Evolutionary conservation across 2,797 vertebrate species (phyloP), one percentile per base, ranked within the genome.

Genomic region (Semaprochilodus insignis): DNA sequence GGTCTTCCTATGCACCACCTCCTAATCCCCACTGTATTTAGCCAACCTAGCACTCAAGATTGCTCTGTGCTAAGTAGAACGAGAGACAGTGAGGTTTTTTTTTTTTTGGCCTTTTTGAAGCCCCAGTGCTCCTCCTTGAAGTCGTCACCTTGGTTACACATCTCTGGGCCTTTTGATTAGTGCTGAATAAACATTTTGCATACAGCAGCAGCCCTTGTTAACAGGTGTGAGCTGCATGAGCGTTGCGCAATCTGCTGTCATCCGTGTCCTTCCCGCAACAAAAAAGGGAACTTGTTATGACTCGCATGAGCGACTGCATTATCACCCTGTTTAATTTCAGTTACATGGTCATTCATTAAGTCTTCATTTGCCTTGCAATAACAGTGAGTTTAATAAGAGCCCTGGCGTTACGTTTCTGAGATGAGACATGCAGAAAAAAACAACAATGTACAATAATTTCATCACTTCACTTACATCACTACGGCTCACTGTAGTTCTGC

Each of bases 61-160:
- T 40, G 36, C 23, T 11, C 48, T 16, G 21, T 25, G 15, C 51
- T 72, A 52, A 72, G 48, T 52, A 48, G 65, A n/a, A 40, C 2
- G n/a, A 0, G 23, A 60, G 59, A 60, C 54, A 6, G 19, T n/a
- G 34, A n/a, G 17, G 3, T 36, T 40, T 21, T 44, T 44, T 44
- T 36, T 73, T 31, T 54, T 14, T 60, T 57, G 73, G 54, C 13
- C 7, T 40, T 44, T 36, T 6, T 57, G 51, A 82, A 21, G n/a
- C 31, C n/a, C 17, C 48, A 21, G 25, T 44, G 40, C 62, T 59
- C 54, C 36, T 13, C 6, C 60, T 66, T 78, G 60, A 76, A 60
- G n/a, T 51, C 72, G 63, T 77, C 67, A 70, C 75, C 60, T 54
- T 85, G 74, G 81, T 66, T 83, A 73, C 48, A 77, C 36, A 31